Evolutionary conservation across 2,113 vertebrate genomes (phyloP), one percentile per base, ranked within the genome.

Genomic region (Condylura cristata): DNA sequence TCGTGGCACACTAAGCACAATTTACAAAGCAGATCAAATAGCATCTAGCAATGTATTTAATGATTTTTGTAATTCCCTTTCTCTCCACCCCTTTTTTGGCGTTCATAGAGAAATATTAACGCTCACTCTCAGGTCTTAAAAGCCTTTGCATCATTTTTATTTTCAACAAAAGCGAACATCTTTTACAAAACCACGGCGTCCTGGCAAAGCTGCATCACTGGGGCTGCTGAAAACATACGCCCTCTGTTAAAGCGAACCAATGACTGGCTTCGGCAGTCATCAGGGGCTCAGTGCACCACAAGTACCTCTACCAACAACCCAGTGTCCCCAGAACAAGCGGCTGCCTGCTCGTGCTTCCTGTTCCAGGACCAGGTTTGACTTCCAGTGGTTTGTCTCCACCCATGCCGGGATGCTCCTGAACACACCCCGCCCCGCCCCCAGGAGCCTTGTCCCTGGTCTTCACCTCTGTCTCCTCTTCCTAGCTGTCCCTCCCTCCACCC

Each of bases 71-170:
- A 74, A 92, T 96, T 97, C 53, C 34, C 86, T 93, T 18, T 82
- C 71, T 86, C 76, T 66, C 95, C 93, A 96, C 66, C 96, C 94
- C 87, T 34, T 74, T 41, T 95, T 70, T 92, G 89, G 83, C 66
- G 37, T 87, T 75, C 87, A 74, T 13, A 74, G 93, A 95, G 93
- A 96, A 95, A 71, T 96, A 90, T 66, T 46, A 95, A 81, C 70
- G 95, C 94, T 96, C 68, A 89, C 86, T 87, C 96, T 85, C 81
- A 95, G 97, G 95, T 95, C 97, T 97, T 96, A 97, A 98, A 98
- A 98, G 95, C 95, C 96, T 95, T 96, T 86, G 96, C 96, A 97
- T 97, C 96, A 93, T 97, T 98, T 97, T 95, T 96, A 98, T 97
- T 96, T 97, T 95, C 93, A 97, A 90, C 95, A 95, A 97, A 97